phyloP scores from a whole-genome alignment of 2,888 invertebrate genomes.

The Perizoma flavofasciatum region DNA sequence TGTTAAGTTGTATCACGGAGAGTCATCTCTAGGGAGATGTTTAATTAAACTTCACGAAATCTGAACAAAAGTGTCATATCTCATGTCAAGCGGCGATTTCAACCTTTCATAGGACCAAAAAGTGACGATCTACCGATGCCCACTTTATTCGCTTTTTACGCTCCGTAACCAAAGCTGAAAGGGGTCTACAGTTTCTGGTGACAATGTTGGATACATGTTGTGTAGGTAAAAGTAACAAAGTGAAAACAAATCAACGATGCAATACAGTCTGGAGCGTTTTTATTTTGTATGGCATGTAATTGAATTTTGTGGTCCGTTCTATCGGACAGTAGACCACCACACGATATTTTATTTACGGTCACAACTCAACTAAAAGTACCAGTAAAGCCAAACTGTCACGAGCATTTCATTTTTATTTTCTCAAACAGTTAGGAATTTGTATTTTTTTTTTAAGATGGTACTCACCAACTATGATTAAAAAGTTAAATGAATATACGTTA shows the following conservation, averaged over 20 bases:
- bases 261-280: constrained; percentile 66
- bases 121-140: constrained; percentile 41
- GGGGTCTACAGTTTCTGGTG: constrained; percentile 52
- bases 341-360: constrained; percentile 15
- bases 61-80: constrained; percentile 64
- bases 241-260: constrained; percentile 76
- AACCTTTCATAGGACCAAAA: constrained; percentile 51
- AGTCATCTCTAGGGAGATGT: constrained; percentile 53
- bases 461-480: too few species aligned
- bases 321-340: constrained; percentile 51
- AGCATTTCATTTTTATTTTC: background rate
- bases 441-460: background rate
- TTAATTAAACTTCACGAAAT: constrained; percentile 70
- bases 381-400: background rate
- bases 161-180: constrained; percentile 22
- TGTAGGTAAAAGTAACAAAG: constrained; percentile 59
- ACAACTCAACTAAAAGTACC: background rate
- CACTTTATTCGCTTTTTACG: constrained; percentile 31
- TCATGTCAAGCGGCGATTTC: constrained; percentile 53
- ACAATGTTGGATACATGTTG: constrained; percentile 49
- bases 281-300: constrained; percentile 78
- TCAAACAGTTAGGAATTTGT: background rate
- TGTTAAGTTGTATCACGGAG: constrained; percentile 44
- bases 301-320: constrained; percentile 75
- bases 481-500: too few species aligned